Evolutionary conservation across 1,140 invertebrate species (phyloP).

Genomic region (Megalopta genalis): DNA sequence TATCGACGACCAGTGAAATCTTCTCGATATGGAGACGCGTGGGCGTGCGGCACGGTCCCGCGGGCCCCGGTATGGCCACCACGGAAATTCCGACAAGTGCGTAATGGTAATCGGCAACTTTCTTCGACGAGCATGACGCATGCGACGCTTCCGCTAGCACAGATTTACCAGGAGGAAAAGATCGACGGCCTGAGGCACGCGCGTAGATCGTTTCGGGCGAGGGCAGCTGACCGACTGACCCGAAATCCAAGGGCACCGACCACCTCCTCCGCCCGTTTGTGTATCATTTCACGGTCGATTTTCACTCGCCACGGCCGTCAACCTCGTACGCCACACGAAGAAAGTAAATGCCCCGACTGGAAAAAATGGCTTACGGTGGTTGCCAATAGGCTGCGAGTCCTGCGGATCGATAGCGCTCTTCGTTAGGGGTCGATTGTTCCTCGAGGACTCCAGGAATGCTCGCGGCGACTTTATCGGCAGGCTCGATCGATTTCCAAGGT

Average conservation of each 20-base stretch:
- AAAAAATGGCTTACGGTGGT: neutral
- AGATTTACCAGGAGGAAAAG: constrained; percentile 55
- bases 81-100: constrained; percentile 53
- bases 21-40: constrained; percentile 19
- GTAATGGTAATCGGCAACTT: constrained; percentile 60
- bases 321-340: constrained; percentile 5
- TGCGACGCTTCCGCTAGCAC: constrained; percentile 64
- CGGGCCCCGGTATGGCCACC: neutral
- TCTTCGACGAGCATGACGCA: constrained; percentile 65
- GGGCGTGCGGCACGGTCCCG: too few relatives aligned
- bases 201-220: constrained; percentile 48
- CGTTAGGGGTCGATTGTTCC: too few relatives aligned
- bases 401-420: too few relatives aligned
- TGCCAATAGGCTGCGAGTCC: too few relatives aligned
- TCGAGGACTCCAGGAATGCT: too few relatives aligned
- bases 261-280: neutral
- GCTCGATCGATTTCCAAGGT: too few relatives aligned
- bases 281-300: constrained; percentile 54
- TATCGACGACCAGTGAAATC: constrained; percentile 23
- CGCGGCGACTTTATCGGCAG: too few relatives aligned
- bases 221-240: constrained; percentile 61
- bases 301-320: constrained; percentile 40
- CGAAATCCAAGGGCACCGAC: constrained; percentile 32
- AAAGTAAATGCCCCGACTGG: constrained; percentile 47
- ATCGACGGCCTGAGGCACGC: constrained; percentile 5